Conservation (phyloP, 2,797 vertebrate genomes). For the Florisuga fusca region DNA sequence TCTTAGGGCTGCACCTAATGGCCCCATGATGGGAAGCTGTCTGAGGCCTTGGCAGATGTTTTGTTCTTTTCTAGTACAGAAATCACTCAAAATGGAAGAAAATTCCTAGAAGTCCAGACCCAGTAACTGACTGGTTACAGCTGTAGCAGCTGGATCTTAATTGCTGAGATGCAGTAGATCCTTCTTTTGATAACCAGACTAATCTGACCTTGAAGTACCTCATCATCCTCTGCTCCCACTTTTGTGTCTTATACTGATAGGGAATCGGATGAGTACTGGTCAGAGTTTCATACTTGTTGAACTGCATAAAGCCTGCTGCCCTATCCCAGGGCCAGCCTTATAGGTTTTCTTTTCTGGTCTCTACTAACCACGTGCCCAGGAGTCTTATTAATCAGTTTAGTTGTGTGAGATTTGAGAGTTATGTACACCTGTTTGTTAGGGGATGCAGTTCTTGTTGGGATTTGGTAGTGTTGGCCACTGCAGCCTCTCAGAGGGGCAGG, state of each 20-base stretch:
- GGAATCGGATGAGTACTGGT: no score
- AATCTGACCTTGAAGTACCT: neutral
- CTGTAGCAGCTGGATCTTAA: neutral
- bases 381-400: neutral
- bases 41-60: neutral
- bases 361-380: neutral
- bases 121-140: neutral
- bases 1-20: neutral
- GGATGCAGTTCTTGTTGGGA: neutral
- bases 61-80: neutral
- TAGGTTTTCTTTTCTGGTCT: neutral
- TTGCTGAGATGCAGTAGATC: neutral
- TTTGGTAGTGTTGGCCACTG: neutral
- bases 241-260: neutral
- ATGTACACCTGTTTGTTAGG: neutral
- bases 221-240: neutral
- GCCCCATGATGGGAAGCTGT: neutral
- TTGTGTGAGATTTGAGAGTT: neutral
- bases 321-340: neutral
- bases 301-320: neutral
- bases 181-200: neutral
- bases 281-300: neutral
- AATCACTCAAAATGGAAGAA: neutral
- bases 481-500: neutral
- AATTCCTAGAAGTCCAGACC: neutral